Conservation (phyloP, 2,113 vertebrate species). For the Castor canadensis region DNA sequence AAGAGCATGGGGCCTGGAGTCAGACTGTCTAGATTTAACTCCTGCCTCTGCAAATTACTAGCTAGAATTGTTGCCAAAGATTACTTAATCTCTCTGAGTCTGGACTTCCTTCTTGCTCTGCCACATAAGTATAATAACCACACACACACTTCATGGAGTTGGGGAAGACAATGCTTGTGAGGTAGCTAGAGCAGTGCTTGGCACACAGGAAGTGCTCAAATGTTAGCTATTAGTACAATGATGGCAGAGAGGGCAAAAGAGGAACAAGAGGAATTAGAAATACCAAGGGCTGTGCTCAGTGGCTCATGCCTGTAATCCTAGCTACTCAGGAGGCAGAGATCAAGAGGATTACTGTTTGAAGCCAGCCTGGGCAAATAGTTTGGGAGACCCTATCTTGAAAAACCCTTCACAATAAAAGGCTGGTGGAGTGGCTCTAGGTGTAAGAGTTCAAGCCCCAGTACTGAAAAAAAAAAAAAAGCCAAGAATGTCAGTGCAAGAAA, state of each 20-base stretch:
- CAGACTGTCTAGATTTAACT: not conserved
- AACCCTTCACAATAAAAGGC: no score
- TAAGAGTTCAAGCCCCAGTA: no score
- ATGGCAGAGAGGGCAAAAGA: not conserved
- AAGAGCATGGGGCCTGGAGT: not conserved
- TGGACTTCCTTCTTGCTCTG: not conserved
- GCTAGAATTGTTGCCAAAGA: accelerated
- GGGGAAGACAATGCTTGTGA: no score
- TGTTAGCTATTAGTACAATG: not conserved
- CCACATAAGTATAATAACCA: not conserved
- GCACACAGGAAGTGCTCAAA: not conserved
- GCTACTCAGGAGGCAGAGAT: no score
- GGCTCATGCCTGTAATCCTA: no score
- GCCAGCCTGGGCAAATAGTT: no score
- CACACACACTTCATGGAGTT: not conserved
- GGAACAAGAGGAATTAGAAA: not conserved
- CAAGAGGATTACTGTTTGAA: no score
- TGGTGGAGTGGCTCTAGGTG: no score
- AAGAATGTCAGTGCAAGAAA: not conserved
- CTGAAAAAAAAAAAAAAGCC: no score
- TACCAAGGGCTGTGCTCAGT: no score
- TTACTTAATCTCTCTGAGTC: not conserved
- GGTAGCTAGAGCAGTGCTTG: not conserved
- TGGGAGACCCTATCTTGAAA: no score
- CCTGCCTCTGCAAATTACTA: not conserved